Conservation (phyloP, 2,888 invertebrate genomes). For the Rhabditophanes sp. region DNA sequence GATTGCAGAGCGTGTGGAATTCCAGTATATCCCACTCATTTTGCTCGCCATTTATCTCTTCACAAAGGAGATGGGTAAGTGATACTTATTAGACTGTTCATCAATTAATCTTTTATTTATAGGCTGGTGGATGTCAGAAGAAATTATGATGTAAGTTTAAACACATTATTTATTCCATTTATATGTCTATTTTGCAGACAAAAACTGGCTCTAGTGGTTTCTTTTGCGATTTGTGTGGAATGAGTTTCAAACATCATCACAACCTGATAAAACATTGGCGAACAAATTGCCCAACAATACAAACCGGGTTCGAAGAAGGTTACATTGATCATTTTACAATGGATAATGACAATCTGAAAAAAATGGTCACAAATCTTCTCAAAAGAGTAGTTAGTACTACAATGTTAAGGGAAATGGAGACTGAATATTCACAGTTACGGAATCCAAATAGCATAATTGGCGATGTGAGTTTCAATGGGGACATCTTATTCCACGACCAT, state of each 20-base stretch:
- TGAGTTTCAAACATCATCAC: conserved; percentile 22
- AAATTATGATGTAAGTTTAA: too few species aligned
- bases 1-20: conserved; percentile 22
- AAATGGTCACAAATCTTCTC: conserved; percentile 20
- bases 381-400: conserved; percentile 8
- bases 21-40: conserved; percentile 16
- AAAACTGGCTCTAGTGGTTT: conserved; percentile 7
- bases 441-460: too few species aligned
- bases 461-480: too few species aligned
- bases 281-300: conserved; percentile 24
- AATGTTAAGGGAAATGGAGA: background rate
- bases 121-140: too few species aligned
- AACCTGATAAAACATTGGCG: conserved; percentile 32
- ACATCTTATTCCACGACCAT: too few species aligned
- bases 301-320: too few species aligned
- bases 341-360: conserved; percentile 17
- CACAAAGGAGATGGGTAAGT: conserved; percentile 16
- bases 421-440: too few species aligned
- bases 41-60: conserved; percentile 15
- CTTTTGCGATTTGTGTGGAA: conserved; percentile 30
- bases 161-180: too few species aligned
- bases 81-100: too few species aligned
- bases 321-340: conserved; percentile 18
- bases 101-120: too few species aligned
- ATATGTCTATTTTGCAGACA: too few species aligned